phyloP scores from a whole-genome alignment of 2,888 invertebrate species.

The Boloria selene region DNA sequence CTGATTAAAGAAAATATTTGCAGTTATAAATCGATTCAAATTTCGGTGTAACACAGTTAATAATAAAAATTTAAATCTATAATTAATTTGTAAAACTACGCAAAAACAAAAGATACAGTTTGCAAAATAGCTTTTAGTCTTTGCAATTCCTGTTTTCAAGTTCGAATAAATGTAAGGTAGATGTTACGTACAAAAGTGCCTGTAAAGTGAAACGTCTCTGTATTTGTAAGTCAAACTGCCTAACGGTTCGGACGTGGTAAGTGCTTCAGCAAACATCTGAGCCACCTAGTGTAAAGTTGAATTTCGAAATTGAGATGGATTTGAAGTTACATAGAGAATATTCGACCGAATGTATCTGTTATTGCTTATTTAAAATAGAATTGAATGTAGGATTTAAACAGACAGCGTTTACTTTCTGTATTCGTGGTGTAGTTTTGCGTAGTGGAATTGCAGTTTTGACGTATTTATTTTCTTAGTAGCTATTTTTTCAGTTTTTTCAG shows the following conservation, averaged over 20 bases:
- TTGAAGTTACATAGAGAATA: constrained; percentile 22
- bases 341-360: constrained; percentile 5
- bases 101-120: too few species aligned
- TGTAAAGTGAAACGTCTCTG: constrained; percentile 67
- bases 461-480: too few species aligned
- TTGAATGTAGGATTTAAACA: neutral
- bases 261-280: constrained; percentile 71
- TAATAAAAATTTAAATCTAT: too few species aligned
- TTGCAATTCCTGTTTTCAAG: neutral
- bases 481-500: too few species aligned
- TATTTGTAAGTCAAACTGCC: constrained; percentile 71
- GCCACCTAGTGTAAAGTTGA: constrained; percentile 61
- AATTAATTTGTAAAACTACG: too few species aligned
- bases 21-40: too few species aligned
- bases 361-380: neutral
- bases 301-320: constrained; percentile 35
- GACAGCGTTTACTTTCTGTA: too few species aligned
- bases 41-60: too few species aligned
- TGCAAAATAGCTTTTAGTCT: neutral
- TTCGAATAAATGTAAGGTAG: constrained; percentile 33
- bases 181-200: constrained; percentile 36
- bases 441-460: too few species aligned
- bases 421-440: too few species aligned
- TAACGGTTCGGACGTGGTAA: constrained; percentile 68
- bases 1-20: too few species aligned